Evolutionary conservation across 2,797 vertebrate genomes (phyloP), one percentile per base, ranked within the genome.

Genomic region (Myotis pilosus): DNA sequence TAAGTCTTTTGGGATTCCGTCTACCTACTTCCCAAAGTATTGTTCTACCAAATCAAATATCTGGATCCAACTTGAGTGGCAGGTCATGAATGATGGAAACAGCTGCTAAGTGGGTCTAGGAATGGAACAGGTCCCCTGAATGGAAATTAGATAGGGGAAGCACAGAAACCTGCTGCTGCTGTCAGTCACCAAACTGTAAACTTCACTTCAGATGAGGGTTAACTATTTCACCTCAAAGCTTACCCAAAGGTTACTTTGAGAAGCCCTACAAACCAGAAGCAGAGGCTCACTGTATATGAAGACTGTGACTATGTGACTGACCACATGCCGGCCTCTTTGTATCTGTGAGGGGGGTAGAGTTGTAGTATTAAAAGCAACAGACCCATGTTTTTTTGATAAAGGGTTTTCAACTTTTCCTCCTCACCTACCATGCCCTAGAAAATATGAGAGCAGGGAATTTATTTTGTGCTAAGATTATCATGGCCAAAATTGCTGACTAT

Each of bases 381-480:
- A 3, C 8, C 51, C 6, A 6, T 60, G 38, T 38, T 76, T 28
- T n/a, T 78, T 22, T 53, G 15, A 8, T 64, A 83, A 89, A 16
- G 30, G 9, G 3, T 81, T 93, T 89, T 93, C 38, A 89, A 15
- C 4, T 72, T 89, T 87, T 51, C 60, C 44, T 41, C 5, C 49
- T 95, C 60, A 51, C 4, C 8, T 53, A 0, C 13, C 8, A 66
- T 38, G 16, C 6, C 25, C 30, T n/a, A 13, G 36, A 57, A 75
- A 91, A 71, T n/a, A 36, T 12, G 86, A 62, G 3, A 87, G 62
- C 8, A 57, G 20, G 7, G n/a, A 38, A 36, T 3, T 80, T 47
- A 60, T 6, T 17, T 60, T 62, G 19, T 80, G 85, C 47, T 87
- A 53, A 92, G 55, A 89, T 71, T 60, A 25, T 72, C 10, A 20